Base-by-base conservation (phyloP, 2,888 invertebrate species). In the Parnassius orleans region DNA sequence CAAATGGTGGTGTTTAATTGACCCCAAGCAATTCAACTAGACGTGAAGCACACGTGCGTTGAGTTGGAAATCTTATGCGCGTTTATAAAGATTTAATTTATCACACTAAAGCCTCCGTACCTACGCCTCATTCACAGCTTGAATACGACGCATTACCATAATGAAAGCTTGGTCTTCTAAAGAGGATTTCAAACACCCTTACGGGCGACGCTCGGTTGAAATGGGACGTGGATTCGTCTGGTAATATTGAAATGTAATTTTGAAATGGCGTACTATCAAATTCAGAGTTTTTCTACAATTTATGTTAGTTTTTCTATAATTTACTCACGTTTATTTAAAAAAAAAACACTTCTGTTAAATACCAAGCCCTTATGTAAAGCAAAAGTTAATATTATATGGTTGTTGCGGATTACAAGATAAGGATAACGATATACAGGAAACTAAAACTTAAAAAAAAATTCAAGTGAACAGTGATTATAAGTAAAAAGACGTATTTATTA, bases 141-240 rank as follows among this genome's bases (percentile, higher is more conserved):
- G 58, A 58, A 63, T 63, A 51, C 53, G 43, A 53, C 50, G 61
- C 61, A 63, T 63, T 63, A 58, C 54, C 58, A 62, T 63, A 63
- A 63, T 63, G 63, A 63, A 58, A 58, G 54, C 63, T 44, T 46
- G 61, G 54, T 58, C 52, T 55, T 56, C 58, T 54, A 54, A 58
- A 63, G 58, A 58, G 61, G 61, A 57, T 57, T 57, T 48, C 57
- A 42, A 57, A 51, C 53, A 48, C 41, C 43, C 57, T 48, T 14
- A 48, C 53, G 48, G 57, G 24, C 53, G 61, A 52, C 56, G 52
- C 57, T 61, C 57, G 47, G 55, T 62, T 57, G 61, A 57, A 62
- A 62, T 53, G 53, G 24, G 61, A 48, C 57, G 53, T 42, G 19
- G 53, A 52, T 53, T 57, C 43, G 42, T 62, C 53, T 53, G 57